Conservation (phyloP, 2,113 vertebrate species). For the Turdus rufiventris region DNA sequence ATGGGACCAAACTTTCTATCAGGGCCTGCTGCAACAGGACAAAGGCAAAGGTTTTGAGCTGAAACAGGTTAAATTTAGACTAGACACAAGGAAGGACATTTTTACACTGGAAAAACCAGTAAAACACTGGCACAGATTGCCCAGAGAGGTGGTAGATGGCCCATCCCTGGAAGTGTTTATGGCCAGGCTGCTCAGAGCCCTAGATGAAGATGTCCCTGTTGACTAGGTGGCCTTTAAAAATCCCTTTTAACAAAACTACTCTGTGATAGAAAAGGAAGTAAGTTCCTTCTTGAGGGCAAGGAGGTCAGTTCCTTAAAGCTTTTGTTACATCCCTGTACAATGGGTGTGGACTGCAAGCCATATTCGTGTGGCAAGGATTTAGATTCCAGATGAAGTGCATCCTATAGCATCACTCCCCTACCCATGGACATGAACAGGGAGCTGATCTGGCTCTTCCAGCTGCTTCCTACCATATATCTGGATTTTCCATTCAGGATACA, state of each 20-base stretch:
- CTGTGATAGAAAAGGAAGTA: neutral
- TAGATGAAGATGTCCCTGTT: neutral
- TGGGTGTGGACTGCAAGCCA: neutral
- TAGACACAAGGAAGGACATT: neutral
- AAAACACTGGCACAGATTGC: neutral
- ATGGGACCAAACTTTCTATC: neutral
- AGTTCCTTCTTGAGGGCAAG: neutral
- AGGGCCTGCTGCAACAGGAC: neutral
- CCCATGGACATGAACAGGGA: accelerated
- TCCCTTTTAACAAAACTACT: neutral
- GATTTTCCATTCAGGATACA: neutral
- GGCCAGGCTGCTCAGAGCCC: neutral
- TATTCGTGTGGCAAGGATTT: neutral
- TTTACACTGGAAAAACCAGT: neutral
- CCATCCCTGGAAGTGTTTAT: neutral
- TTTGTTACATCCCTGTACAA: neutral
- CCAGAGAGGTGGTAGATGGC: neutral
- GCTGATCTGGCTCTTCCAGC: neutral
- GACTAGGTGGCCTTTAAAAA: neutral
- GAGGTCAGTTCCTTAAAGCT: neutral
- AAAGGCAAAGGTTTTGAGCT: neutral
- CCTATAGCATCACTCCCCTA: neutral
- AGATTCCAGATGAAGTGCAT: neutral
- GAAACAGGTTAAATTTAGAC: neutral
- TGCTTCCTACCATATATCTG: neutral